Conservation (phyloP, 2,797 vertebrate genomes). For the Acanthurus lineatus region DNA sequence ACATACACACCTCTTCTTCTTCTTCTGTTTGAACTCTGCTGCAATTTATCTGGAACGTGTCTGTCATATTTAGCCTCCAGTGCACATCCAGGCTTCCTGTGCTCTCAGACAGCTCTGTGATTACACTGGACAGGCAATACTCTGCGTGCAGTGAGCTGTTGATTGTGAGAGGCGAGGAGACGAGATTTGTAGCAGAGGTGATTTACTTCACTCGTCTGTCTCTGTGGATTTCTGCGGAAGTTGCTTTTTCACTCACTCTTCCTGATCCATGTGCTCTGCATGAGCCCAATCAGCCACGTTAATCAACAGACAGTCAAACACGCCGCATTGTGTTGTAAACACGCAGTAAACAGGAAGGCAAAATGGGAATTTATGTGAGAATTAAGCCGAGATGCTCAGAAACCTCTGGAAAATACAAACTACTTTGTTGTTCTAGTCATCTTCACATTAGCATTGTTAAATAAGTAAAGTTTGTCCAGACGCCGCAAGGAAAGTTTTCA, state of each 20-base stretch:
- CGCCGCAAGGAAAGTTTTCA: background rate
- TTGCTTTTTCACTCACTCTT: conserved; percentile 16
- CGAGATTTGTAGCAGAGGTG: conserved; percentile 54
- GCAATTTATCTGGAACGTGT: conserved; percentile 43
- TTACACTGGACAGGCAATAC: conserved; percentile 64
- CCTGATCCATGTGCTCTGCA: conserved; percentile 14
- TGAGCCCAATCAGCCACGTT: conserved; percentile 26
- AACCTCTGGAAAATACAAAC: background rate
- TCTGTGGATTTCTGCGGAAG: conserved; percentile 35
- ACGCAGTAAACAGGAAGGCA: background rate
- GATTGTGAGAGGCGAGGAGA: conserved; percentile 49
- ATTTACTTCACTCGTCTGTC: conserved; percentile 60
- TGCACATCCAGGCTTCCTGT: conserved; percentile 42
- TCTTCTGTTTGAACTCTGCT: conserved; percentile 26
- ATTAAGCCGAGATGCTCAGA: too few species aligned
- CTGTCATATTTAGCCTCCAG: conserved; percentile 57
- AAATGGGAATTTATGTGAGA: background rate
- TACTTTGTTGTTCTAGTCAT: background rate
- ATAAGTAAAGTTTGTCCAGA: background rate
- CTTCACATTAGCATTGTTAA: accelerated
- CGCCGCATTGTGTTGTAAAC: background rate
- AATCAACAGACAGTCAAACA: conserved; percentile 37
- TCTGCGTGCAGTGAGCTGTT: conserved; percentile 39
- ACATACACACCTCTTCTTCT: background rate
- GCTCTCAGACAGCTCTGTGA: conserved; percentile 60